Evolutionary conservation across 1,140 invertebrate genomes (phyloP), one percentile per base, ranked within the genome.

Genomic region (Anoplolepis gracilipes): DNA sequence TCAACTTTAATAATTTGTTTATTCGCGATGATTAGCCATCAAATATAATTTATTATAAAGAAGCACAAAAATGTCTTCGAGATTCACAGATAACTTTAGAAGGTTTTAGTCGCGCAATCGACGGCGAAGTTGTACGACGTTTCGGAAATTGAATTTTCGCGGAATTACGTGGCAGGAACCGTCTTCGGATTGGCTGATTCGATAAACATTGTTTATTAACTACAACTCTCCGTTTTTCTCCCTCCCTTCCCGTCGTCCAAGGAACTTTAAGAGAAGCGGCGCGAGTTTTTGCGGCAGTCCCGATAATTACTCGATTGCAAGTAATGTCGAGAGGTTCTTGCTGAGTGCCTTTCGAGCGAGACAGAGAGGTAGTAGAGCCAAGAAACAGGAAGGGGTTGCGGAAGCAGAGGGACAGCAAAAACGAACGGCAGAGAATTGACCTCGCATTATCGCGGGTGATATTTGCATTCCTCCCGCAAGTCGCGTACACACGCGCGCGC

Each of bases 381-480:
- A 85, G 87, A 55, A 85, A 78, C 33, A 73, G 70, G 64, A 77
- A 76, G 75, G 65, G 42, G 33, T 82, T 79, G 72, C 62, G 64
- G 57, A 76, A 25, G 36, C 33, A 62, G 69, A 46, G 67, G 61
- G 49, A 53, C 64, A 53, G 64, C n/a, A n/a, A 59, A 28, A 59
- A 57, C 42, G 78, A 42, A 72, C 25, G 85, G 30, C 55, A 53
- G 75, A 88, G 87, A 90, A 93, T 92, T 91, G 93, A 93, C 92
- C 93, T 92, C 92, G 90, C 93, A 94, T 95, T 95, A 94, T 92
- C 92, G 89, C 92, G 90, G 92, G 89, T 91, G 92, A 93, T 94
- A 93, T 95, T 95, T 94, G 94, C 94, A 93, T 93, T 95, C 88
- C 93, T 93, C 93, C 94, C 91, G 91, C 92, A 89, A n/a, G 57